Evolutionary conservation across 2,113 vertebrate species (phyloP), one percentile per base, ranked within the genome.

Genomic region (Lamprologus lemairii): DNA sequence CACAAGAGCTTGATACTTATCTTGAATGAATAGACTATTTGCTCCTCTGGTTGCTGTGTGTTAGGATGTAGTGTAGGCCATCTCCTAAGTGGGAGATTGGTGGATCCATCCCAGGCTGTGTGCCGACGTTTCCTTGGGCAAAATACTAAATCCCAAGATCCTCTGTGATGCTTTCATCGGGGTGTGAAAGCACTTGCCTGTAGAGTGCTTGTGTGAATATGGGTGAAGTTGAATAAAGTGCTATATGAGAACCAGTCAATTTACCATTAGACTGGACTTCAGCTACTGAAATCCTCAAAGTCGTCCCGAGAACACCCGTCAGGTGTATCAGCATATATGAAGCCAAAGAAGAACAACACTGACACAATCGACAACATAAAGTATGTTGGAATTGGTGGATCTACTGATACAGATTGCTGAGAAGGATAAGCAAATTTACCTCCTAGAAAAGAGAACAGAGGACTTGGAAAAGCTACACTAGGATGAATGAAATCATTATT

Each of bases 261-360:
- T 58, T 58, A 16, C 7, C 13, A 58, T 28, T 58, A 58, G 23
- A 28, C 55, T 28, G 55, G 55, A 57, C 55, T 28, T 28, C 55
- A 57, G 55, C 55, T 57, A 57, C 23, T 28, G 55, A 28, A 28
- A 57, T 57, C 7, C 54, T 57, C 7, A 5, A 57, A 57, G 23
- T 57, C 0, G 3, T 28, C 23, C 55, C 0, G 13, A 57, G 7
- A 57, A 5, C 55, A 57, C 7, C 55, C 13, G 7, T 58, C 55
- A 28, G 55, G 23, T 58, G 13, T 58, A 58, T 58, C 23, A 58
- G 55, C 55, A 57, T 58, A 58, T 58, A 28, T 58, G 23, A 55
- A 16, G 55, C 13, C 55, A 57, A 28, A 57, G 23, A 57, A 57
- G 7, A 57, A 28, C 55, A 28, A 16, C 55, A 28, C 1, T 57